A percentile compares a stretch with the other conserved stretches of the same genome.
These are phyloP conservation scores for Amphipoea oculea DNA, from an alignment of 2,888 invertebrate species.

Conservation along the genomic window DNA sequence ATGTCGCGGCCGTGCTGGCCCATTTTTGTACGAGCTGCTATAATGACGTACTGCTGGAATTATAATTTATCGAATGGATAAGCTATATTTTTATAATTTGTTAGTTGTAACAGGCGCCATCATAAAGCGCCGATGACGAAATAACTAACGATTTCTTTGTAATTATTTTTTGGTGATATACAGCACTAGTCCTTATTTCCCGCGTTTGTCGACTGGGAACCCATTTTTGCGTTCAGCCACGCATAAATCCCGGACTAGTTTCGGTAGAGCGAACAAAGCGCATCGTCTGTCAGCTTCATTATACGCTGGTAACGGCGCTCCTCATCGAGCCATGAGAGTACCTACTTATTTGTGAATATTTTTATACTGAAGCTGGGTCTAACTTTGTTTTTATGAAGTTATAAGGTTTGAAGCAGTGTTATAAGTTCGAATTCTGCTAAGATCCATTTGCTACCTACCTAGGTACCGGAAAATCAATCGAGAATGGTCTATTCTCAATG, in stretches of 20 bases:
- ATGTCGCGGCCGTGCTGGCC: background rate
- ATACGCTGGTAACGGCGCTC: constrained; percentile 21
- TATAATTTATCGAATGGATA: background rate
- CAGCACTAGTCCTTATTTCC: background rate
- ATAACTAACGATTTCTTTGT: background rate
- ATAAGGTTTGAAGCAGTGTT: background rate
- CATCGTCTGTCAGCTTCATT: constrained; percentile 47
- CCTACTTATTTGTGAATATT: constrained; percentile 23
- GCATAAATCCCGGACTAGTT: constrained; percentile 32
- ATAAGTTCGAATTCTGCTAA: background rate
- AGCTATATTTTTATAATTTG: background rate
- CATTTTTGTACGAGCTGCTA: background rate
- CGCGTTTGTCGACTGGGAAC: background rate
- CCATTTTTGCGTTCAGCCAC: constrained; percentile 29
- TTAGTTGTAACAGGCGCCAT: background rate
- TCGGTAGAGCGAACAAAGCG: constrained; percentile 41
- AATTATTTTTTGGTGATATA: background rate
- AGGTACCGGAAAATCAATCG: background rate
- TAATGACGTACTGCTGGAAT: background rate
- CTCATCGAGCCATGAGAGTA: constrained; percentile 26
- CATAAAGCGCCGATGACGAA: background rate
- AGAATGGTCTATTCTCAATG: background rate
- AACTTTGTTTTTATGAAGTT: background rate
- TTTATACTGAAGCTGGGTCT: background rate
- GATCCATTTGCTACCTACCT: background rate